These are phyloP conservation scores for Rhinoderma darwinii DNA, from an alignment of 2,113 vertebrate genomes.

Conservation along the genomic window DNA sequence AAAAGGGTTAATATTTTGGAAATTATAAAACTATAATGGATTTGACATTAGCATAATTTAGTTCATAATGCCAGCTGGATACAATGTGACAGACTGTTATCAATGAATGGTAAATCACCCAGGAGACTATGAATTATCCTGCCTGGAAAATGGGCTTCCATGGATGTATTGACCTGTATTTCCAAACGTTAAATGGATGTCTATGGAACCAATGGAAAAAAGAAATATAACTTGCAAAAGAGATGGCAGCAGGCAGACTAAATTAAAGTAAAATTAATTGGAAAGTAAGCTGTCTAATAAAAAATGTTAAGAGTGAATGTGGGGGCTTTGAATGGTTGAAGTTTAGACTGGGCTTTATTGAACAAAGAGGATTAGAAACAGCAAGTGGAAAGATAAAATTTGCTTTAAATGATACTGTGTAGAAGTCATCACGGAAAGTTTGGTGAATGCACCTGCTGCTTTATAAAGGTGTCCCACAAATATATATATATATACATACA, in stretches of 20 bases:
- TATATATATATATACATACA: no score
- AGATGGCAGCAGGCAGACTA: not conserved
- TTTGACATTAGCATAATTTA: constrained; percentile 30
- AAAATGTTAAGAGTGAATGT: not conserved
- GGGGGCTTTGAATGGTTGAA: not conserved
- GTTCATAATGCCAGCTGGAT: not conserved
- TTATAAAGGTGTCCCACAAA: not conserved
- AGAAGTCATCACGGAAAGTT: not conserved
- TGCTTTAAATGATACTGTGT: not conserved
- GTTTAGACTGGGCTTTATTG: not conserved
- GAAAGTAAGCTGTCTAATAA: not conserved
- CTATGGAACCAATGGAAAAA: not conserved
- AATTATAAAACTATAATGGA: not conserved
- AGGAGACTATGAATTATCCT: not conserved
- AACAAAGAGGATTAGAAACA: not conserved
- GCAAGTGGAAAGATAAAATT: constrained; percentile 21
- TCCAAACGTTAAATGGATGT: constrained; percentile 7
- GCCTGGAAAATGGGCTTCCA: constrained; percentile 4
- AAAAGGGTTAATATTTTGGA: not conserved
- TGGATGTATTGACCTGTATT: constrained; percentile 20
- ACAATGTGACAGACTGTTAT: constrained; percentile 21
- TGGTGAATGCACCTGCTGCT: not conserved
- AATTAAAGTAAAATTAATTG: constrained; percentile 9
- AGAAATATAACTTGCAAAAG: constrained; percentile 30
- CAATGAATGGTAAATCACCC: not conserved